Evolutionary conservation across 2,113 vertebrate genomes (phyloP), one percentile per base, ranked within the genome.

Genomic region (Equus quagga): DNA sequence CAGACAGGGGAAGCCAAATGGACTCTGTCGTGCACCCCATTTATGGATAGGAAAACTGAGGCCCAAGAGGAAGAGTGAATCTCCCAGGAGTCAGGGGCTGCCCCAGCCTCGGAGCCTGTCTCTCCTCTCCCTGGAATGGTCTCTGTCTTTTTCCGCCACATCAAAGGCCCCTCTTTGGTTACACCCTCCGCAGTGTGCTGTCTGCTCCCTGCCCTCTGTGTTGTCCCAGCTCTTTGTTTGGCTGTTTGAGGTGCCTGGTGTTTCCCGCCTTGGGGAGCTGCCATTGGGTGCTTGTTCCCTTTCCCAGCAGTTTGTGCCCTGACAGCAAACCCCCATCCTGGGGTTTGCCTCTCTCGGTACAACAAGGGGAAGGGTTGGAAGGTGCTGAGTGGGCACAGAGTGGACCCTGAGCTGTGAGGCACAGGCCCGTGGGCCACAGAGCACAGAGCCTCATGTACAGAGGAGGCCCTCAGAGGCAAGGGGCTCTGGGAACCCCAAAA

Each of bases 351-450:
- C 31, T 46, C 81, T 56, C 10, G 5, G 65, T 21, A n/a, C 6
- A 36, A 44, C 6, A 36, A 60, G 64, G 51, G n/a, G 28, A 10
- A 1, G 41, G 31, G 12, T 6, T 19, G 41, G 83, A 21, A n/a
- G 51, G 33, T 0, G 0, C 13, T 1, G 11, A 23, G 65, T 2
- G 26, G 33, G 76, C 1, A 2, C 56, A n/a, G 56, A 31, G 28
- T 33, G 6, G 0, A 0, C 49, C 49, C 54, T 72, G 87, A 36
- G 44, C 18, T 54, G 12, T 0, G 44, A 24, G 8, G 5, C 23
- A 1, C 8, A 26, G 10, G 46, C 21, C 19, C 3, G 2, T 12
- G 28, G 28, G 33, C 6, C 26, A n/a, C 41, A 18, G 26, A 54
- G 49, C n/a, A 8, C 0, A 14, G 82, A 26, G 78, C 13, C 67